A percentile compares a stretch with the other conserved stretches of the same genome.
Evolutionary conservation across 1,140 invertebrate species (phyloP).

Genomic region (Nymphalis io): DNA sequence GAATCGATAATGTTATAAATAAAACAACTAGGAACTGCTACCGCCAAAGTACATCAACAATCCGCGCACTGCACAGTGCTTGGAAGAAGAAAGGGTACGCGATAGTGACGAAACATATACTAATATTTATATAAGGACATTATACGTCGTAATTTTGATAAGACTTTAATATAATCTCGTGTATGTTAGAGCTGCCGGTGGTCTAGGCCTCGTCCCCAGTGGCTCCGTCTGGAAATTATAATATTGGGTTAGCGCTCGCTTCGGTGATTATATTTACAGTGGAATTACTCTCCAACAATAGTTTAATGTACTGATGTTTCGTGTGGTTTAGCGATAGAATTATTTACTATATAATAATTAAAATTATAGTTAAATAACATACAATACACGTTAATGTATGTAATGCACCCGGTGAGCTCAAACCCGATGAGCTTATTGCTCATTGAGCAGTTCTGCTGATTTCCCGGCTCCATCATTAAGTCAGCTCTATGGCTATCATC

Average conservation of each 20-base stretch:
- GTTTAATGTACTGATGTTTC: background rate
- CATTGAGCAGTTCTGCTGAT: too few species aligned
- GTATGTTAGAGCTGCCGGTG: conserved; percentile 37
- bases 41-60: conserved; percentile 35
- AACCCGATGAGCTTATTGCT: too few species aligned
- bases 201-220: conserved; percentile 64
- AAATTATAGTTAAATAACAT: too few species aligned
- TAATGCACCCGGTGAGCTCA: too few species aligned
- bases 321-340: background rate
- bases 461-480: too few species aligned
- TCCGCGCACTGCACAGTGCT: background rate
- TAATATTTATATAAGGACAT: conserved; percentile 16
- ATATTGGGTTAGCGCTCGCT: conserved; percentile 1
- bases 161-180: conserved; percentile 44
- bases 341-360: too few species aligned
- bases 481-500: too few species aligned
- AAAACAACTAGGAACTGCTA: conserved; percentile 50
- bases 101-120: background rate
- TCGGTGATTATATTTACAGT: background rate
- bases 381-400: too few species aligned
- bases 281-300: background rate
- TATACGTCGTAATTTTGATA: conserved; percentile 43
- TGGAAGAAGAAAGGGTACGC: background rate
- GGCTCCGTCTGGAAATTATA: conserved; percentile 53
- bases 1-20: background rate